A percentile compares a stretch with the other conserved stretches of the same genome.
Evolutionary conservation across 2,797 vertebrate species (phyloP).

Genomic region (Xerus rutilus): DNA sequence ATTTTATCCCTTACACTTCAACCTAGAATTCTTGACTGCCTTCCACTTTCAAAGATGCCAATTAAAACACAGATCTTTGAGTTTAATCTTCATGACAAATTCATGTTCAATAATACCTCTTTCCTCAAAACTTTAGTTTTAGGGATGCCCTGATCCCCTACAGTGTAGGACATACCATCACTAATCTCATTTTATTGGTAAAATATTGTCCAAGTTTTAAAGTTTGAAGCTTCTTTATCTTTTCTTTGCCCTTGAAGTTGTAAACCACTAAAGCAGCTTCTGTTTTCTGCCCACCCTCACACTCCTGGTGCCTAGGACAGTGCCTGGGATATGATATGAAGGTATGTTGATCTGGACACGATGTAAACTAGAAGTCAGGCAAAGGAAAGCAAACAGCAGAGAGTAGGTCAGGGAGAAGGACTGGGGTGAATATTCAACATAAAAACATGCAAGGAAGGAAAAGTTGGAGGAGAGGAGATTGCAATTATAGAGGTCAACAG

Average conservation of each 20-base stretch:
- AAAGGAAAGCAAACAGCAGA: neutral
- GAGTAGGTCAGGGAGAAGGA: neutral
- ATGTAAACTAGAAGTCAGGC: neutral
- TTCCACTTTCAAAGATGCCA: neutral
- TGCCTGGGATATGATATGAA: neutral
- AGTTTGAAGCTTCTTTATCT: neutral
- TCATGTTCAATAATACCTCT: neutral
- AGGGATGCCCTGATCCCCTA: neutral
- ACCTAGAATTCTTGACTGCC: neutral
- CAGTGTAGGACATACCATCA: neutral
- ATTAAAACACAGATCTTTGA: neutral
- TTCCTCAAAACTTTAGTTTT: neutral
- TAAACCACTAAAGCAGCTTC: neutral
- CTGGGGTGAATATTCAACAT: neutral
- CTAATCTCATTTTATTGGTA: neutral
- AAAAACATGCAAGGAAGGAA: neutral
- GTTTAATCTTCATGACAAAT: neutral
- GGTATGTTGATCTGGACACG: neutral
- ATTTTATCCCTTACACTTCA: slow-evolving; percentile 1
- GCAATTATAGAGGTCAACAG: neutral
- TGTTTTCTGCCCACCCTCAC: neutral
- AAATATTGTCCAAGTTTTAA: neutral
- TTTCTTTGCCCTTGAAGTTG: neutral
- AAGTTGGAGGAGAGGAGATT: neutral
- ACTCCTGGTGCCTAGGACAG: neutral